A percentile compares a stretch with the other conserved stretches of the same genome.
phyloP scores from a whole-genome alignment of 2,888 invertebrate species.

The Drosophila colorata region DNA sequence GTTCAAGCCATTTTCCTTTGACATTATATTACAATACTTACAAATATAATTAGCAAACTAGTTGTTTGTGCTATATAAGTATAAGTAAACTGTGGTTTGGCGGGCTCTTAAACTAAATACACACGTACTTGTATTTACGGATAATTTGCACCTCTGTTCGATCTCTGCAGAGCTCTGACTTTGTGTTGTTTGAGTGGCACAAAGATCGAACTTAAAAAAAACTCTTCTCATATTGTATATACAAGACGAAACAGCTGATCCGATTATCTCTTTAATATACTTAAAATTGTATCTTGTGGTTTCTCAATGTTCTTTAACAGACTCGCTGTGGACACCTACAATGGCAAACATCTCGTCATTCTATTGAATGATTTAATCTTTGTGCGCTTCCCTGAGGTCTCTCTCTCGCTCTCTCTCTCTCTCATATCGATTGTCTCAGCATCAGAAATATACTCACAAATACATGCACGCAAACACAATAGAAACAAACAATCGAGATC shows the following conservation, averaged over 20 bases:
- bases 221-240: too few relatives aligned
- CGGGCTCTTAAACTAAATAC: neutral
- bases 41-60: neutral
- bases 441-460: neutral
- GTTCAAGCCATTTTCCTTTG: neutral
- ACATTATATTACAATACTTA: neutral
- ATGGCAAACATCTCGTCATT: neutral
- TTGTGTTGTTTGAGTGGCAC: neutral
- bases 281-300: too few relatives aligned
- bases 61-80: neutral
- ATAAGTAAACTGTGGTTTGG: too few relatives aligned
- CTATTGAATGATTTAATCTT: neutral
- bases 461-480: neutral
- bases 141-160: neutral
- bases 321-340: neutral
- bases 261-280: neutral
- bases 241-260: neutral
- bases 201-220: neutral
- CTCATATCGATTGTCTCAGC: neutral
- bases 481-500: neutral
- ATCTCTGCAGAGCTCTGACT: too few relatives aligned
- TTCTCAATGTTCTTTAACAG: too few relatives aligned
- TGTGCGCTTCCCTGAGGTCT: neutral
- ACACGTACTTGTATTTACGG: neutral
- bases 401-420: neutral